Evolutionary conservation across 2,797 vertebrate genomes (phyloP).

Genomic region (Gadopsis bispinosus): DNA sequence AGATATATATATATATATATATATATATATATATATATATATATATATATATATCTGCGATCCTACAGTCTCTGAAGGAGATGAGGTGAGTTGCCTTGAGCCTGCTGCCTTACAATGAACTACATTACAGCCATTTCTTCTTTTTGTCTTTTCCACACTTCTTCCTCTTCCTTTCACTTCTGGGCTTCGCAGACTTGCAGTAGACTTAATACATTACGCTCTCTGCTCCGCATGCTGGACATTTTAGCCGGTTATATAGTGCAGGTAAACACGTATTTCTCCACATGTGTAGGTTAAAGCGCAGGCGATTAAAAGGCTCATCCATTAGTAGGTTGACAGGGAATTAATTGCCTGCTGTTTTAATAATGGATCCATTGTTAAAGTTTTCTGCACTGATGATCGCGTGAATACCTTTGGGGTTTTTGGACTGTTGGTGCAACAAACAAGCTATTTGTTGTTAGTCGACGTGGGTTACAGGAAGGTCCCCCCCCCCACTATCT

Average conservation of each 20-base stretch:
- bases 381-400: not conserved
- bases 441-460: slow-evolving; percentile 5
- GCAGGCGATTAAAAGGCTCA: no score
- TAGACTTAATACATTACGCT: not conserved
- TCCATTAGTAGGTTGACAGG: not conserved
- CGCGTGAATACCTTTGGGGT: not conserved
- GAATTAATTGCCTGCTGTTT: not conserved
- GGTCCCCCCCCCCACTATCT: not conserved
- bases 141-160: not conserved
- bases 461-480: not conserved
- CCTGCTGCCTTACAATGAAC: not conserved
- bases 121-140: not conserved
- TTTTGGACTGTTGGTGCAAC: not conserved
- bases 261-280: not conserved
- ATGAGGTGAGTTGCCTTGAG: slow-evolving; percentile 23
- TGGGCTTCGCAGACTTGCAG: not conserved
- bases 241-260: not conserved
- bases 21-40: no score
- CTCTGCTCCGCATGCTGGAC: not conserved
- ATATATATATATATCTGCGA: no score
- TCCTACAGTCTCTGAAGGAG: not conserved
- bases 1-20: no score
- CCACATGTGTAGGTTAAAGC: not conserved
- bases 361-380: not conserved
- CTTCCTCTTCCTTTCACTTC: not conserved